Evolutionary conservation across 2,113 vertebrate genomes (phyloP).

Genomic region (Engystomops pustulosus): DNA sequence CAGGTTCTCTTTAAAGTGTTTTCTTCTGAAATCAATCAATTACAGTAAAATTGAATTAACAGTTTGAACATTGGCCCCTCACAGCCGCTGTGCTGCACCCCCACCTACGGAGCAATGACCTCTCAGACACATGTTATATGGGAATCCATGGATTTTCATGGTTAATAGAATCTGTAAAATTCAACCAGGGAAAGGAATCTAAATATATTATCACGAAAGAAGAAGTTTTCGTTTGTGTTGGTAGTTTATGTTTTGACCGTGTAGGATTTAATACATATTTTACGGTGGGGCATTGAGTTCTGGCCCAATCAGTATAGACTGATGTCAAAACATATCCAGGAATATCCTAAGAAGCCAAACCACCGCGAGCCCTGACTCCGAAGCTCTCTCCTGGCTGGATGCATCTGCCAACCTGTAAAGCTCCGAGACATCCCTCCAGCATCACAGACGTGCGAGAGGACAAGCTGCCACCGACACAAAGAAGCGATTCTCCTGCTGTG

Average conservation of each 20-base stretch:
- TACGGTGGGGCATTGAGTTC: background rate
- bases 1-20: too few species aligned
- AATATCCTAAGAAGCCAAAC: slow-evolving; percentile 12
- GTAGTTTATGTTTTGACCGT: too few species aligned
- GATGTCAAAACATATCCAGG: slow-evolving; percentile 22
- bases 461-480: background rate
- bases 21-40: background rate
- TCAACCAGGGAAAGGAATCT: background rate
- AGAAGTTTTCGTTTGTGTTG: too few species aligned
- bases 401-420: slow-evolving; percentile 34
- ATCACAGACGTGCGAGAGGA: background rate
- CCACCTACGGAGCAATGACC: background rate
- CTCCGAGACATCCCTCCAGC: background rate
- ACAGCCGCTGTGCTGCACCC: background rate
- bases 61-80: background rate
- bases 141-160: too few species aligned
- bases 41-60: background rate
- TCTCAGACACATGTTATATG: too few species aligned
- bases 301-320: background rate
- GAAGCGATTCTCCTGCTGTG: slow-evolving; percentile 2
- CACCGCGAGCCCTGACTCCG: background rate
- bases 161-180: background rate
- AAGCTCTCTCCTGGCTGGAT: background rate
- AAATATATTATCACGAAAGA: too few species aligned
- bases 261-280: too few species aligned